Evolutionary conservation across 2,888 invertebrate genomes (phyloP).

Genomic region (Apamea sordens): DNA sequence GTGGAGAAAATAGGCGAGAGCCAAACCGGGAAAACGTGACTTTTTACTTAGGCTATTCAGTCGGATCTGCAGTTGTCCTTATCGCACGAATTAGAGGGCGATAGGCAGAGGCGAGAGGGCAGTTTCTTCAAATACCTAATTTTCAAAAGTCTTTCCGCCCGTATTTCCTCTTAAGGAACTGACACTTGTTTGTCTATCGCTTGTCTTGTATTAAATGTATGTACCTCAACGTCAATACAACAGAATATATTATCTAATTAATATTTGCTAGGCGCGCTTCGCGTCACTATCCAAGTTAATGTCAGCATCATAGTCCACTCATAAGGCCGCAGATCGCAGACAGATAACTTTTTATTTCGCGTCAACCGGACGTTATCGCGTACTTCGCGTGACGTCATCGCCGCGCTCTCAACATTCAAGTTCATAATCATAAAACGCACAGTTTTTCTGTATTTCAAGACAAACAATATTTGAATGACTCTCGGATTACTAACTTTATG

Average conservation of each 20-base stretch:
- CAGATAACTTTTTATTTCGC: slow-evolving; percentile 40
- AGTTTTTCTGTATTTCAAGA: slow-evolving; percentile 30
- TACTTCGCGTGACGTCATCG: slow-evolving; percentile 35
- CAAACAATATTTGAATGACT: slow-evolving; percentile 40
- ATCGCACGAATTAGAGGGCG: too few relatives aligned
- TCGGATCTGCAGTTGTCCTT: too few relatives aligned
- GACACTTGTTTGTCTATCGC: background rate
- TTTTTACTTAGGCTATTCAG: too few relatives aligned
- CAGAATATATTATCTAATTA: background rate
- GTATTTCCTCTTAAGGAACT: too few relatives aligned
- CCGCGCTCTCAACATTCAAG: slow-evolving; percentile 18
- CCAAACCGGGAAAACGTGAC: too few relatives aligned
- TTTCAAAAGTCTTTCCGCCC: too few relatives aligned
- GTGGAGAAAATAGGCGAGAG: too few relatives aligned
- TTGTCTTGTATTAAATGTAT: background rate
- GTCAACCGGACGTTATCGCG: slow-evolving; percentile 25
- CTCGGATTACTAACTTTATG: slow-evolving; percentile 41
- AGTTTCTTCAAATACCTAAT: too few relatives aligned
- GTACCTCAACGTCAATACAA: too few relatives aligned
- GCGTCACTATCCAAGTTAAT: background rate
- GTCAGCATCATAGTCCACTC: background rate
- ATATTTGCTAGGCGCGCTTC: background rate
- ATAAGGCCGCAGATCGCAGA: slow-evolving; percentile 11
- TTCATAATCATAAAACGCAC: slow-evolving; percentile 12
- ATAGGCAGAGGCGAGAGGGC: too few relatives aligned